Conservation (phyloP, 2,113 vertebrate genomes). For the Lophius piscatorius region DNA sequence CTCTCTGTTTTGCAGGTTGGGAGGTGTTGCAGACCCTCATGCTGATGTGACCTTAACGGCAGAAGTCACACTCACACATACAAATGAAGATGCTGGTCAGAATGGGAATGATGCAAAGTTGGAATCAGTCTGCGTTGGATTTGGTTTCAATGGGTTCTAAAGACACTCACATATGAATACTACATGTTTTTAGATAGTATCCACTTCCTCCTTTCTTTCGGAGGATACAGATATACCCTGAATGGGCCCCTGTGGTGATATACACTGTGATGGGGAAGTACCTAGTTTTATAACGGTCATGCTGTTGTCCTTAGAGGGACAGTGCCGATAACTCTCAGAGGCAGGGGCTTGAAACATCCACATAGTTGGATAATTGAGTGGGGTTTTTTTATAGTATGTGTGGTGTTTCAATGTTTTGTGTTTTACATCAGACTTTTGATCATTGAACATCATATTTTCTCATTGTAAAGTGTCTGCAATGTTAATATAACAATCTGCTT, state of each 20-base stretch:
- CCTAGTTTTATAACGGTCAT: constrained; percentile 71
- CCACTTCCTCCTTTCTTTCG: constrained; percentile 66
- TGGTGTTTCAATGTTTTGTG: too few species aligned
- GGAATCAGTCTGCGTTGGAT: constrained; percentile 48
- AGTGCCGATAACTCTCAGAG: constrained; percentile 11
- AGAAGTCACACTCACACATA: neutral
- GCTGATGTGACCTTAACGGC: neutral
- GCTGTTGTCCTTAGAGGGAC: constrained; percentile 54
- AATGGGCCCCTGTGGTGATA: constrained; percentile 59
- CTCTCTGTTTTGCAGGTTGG: constrained; percentile 48
- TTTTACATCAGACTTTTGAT: too few species aligned
- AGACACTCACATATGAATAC: neutral
- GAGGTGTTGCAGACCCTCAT: constrained; percentile 35
- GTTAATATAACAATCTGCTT: too few species aligned
- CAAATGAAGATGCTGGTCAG: constrained; percentile 11
- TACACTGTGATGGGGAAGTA: constrained; percentile 66
- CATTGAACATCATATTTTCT: too few species aligned
- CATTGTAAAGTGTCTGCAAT: too few species aligned
- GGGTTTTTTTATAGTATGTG: too few species aligned
- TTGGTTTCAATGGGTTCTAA: constrained; percentile 46
- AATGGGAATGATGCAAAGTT: constrained; percentile 54
- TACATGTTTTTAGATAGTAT: constrained; percentile 43
- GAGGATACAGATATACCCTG: constrained; percentile 53
- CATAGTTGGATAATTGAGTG: neutral
- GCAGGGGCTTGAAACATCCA: neutral